Evolutionary conservation across 2,888 invertebrate genomes (phyloP), one percentile per base, ranked within the genome.

Genomic region (Stratiomys singularior): DNA sequence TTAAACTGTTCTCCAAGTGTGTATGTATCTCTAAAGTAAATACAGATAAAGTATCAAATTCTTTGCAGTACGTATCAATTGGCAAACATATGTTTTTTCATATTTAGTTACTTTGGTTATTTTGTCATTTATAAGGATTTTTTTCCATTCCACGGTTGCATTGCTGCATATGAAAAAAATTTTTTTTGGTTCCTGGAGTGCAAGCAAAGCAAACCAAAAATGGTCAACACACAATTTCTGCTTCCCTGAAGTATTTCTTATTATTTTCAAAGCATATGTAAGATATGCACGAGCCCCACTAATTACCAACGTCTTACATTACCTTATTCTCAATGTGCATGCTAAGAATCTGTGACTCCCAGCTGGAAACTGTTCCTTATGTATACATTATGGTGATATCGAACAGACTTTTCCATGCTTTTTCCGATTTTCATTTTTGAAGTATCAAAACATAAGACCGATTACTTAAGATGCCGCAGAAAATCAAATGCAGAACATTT

Each of bases 251-350:
- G 23, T 60, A 25, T 60, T 21, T 25, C 21, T 23, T 21, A 18
- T 60, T 13, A 60, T 60, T 23, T 60, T n/a, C 25, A 23, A 13
- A 52, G 15, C 18, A 13, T 7, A 60, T 60, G 58, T n/a, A n/a
- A n/a, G n/a, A 60, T 4, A 5, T 25, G 23, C 25, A 60, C 58
- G 25, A 60, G 58, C 23, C 25, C 3, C 18, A 25, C 25, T 60
- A 60, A 60, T 60, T 60, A 60, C 21, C 58, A 25, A 23, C 58
- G 11, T 60, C 25, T 60, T 25, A 18, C 58, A 25, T 25, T 60
- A 60, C 58, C 58, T 60, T 60, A 18, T 60, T 23, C 23, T 21
- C 1, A 21, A 60, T 18, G 23, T 60, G 58, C 58, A 60, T 60
- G 58, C 25, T 25, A 5, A 60, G 58, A 60, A 25, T 23, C 4